Evolutionary conservation across 2,888 invertebrate genomes (phyloP).

Genomic region (Macrosiphum euphorbiae): DNA sequence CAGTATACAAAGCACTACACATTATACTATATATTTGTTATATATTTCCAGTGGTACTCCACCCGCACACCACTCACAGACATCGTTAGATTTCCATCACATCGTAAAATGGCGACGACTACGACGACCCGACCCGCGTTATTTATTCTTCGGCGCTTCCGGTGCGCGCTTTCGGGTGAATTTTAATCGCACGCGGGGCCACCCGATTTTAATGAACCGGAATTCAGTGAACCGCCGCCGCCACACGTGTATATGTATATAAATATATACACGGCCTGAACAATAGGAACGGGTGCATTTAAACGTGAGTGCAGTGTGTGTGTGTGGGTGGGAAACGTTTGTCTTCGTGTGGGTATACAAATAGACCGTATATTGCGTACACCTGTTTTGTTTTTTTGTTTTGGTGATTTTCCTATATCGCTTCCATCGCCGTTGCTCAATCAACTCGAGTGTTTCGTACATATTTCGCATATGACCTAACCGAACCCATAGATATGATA

Average conservation of each 20-base stretch:
- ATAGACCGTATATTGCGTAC: background rate
- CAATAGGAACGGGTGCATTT: background rate
- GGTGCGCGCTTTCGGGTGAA: slow-evolving; percentile 48
- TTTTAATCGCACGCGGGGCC: slow-evolving; percentile 42
- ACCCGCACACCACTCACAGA: background rate
- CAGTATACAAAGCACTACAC: background rate
- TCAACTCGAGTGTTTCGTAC: slow-evolving; percentile 8
- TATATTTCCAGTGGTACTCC: background rate
- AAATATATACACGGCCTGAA: background rate
- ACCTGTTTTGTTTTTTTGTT: slow-evolving; percentile 28
- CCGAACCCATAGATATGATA: background rate
- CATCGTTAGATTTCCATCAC: slow-evolving; percentile 42
- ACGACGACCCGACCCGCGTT: slow-evolving; percentile 22
- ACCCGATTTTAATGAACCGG: slow-evolving; percentile 54
- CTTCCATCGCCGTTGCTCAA: background rate
- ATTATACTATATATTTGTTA: background rate
- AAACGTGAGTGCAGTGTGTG: background rate
- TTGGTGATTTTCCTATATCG: slow-evolving; percentile 10
- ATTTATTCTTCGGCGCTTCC: slow-evolving; percentile 54
- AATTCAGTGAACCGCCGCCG: background rate
- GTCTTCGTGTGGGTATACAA: background rate
- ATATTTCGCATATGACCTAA: background rate
- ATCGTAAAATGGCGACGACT: slow-evolving; percentile 39
- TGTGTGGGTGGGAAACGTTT: slow-evolving; percentile 8
- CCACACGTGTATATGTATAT: background rate